Base-by-base conservation (phyloP, 2,888 invertebrate species). In the Tinea semifulvella region DNA sequence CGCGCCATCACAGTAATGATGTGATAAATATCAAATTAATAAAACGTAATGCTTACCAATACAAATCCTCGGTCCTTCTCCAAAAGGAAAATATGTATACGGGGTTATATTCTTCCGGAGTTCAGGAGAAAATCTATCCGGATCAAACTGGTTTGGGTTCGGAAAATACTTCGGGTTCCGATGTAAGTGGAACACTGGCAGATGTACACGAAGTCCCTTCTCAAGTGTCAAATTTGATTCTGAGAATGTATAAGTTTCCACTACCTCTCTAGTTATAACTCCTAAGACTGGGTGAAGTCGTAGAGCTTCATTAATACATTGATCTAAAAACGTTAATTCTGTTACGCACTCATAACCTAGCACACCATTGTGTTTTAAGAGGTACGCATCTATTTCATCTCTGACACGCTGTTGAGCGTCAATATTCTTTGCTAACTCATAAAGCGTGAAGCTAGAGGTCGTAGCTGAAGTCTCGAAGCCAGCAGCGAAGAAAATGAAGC, bases 401-500 rank as follows among this genome's bases (percentile, higher is more conserved):
- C 58, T 44, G 5, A 53, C 60, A 18, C 52, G 50, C 7, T 54
- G 51, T 45, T 67, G 66, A 0, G 49, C 55, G 11, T 58, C 50
- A 13, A 54, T 54, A 16, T 61, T 46, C 49, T 65, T 68, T 0
- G 71, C 65, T 7, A 71, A 47, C 38, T 71, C 68, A 19, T 51
- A 68, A 14, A 71, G 45, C 1, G 58, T 53, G 22, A 53, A 62
- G 18, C 56, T 53, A 10, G 58, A 43, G 0, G 65, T 63, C 0
- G 57, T 57, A 0, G 70, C 55, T 2, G 69, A 63, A 0, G 70
- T 69, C 13, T 71, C 71, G 38, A 56, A 71, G 0, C 71, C 71
- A 16, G 67, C 70, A 0, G 56, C 58, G 22, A 69, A 71, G 44
- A 87, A 85, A 0, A 82, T 56, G 20, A 83, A 68, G 7, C 73